phyloP scores from a whole-genome alignment of 2,888 invertebrate genomes.

The Drosophila suboccidentalis region DNA sequence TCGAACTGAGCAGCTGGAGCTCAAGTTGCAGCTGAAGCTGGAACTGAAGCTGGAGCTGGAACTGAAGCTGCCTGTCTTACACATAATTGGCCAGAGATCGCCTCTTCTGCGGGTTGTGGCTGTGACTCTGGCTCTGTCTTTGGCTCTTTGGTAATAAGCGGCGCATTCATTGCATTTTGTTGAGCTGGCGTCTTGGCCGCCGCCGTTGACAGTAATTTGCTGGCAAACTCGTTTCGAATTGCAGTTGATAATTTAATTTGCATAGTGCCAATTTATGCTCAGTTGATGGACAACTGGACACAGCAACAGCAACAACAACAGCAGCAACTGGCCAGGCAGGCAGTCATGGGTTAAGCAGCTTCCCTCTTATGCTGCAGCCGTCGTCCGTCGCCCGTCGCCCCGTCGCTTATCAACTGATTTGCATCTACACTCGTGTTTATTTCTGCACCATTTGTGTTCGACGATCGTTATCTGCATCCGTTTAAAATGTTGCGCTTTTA shows the following conservation, averaged over 20 bases:
- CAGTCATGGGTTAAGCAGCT: constrained; percentile 69
- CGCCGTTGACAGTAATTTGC: constrained; percentile 83
- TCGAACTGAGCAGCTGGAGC: constrained; percentile 29
- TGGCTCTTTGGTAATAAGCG: constrained; percentile 63
- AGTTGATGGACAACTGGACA: constrained; percentile 68
- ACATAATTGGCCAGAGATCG: constrained; percentile 64
- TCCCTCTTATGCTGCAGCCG: constrained; percentile 14
- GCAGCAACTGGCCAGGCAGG: constrained; percentile 27
- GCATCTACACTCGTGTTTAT: constrained; percentile 84
- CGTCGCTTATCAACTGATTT: constrained; percentile 74
- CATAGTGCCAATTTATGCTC: constrained; percentile 83
- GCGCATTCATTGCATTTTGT: constrained; percentile 73
- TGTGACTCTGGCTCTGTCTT: constrained; percentile 13
- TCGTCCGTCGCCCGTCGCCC: constrained; percentile 8
- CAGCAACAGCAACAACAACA: constrained; percentile 10
- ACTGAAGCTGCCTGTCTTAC: constrained; percentile 70
- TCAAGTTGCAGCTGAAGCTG: constrained; percentile 20
- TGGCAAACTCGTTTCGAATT: constrained; percentile 73
- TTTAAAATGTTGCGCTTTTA: constrained; percentile 70
- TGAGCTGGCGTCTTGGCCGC: constrained; percentile 45
- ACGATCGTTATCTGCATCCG: constrained; percentile 84
- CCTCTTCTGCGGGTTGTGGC: constrained; percentile 19
- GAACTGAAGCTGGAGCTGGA: constrained; percentile 8
- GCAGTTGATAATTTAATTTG: constrained; percentile 83
- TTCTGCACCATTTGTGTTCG: constrained; percentile 84